Conservation (phyloP, 2,797 vertebrate species). For the Prunella strophiata region DNA sequence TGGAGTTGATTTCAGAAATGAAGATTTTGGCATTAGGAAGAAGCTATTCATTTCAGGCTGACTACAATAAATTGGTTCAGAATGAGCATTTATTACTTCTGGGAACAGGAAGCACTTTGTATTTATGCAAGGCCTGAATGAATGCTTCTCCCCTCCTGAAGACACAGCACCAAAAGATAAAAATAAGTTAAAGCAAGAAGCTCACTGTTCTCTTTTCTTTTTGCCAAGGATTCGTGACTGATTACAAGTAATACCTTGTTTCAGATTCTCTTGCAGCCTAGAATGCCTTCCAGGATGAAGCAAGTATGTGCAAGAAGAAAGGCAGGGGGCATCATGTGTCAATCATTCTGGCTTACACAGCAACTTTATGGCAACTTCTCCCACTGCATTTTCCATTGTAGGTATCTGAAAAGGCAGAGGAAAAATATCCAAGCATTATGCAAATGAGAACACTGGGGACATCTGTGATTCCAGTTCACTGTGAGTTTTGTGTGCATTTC, state of each 20-base stretch:
- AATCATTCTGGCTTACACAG: background rate
- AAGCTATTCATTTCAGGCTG: background rate
- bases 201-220: background rate
- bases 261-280: background rate
- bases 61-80: background rate
- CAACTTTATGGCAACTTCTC: background rate
- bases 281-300: background rate
- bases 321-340: background rate
- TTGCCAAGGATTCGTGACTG: background rate
- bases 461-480: background rate
- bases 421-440: background rate
- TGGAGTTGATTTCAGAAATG: background rate
- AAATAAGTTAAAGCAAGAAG: background rate
- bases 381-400: background rate
- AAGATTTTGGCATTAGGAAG: background rate
- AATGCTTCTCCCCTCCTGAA: background rate
- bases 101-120: background rate
- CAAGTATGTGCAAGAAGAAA: background rate
- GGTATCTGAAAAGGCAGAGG: background rate
- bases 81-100: background rate
- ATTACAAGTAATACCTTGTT: background rate
- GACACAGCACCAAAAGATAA: background rate
- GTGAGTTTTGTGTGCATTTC: background rate
- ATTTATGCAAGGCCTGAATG: background rate
- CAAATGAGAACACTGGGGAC: background rate